These are phyloP conservation scores for Microplitis mediator DNA, from an alignment of 1,140 invertebrate genomes.

Conservation along the genomic window DNA sequence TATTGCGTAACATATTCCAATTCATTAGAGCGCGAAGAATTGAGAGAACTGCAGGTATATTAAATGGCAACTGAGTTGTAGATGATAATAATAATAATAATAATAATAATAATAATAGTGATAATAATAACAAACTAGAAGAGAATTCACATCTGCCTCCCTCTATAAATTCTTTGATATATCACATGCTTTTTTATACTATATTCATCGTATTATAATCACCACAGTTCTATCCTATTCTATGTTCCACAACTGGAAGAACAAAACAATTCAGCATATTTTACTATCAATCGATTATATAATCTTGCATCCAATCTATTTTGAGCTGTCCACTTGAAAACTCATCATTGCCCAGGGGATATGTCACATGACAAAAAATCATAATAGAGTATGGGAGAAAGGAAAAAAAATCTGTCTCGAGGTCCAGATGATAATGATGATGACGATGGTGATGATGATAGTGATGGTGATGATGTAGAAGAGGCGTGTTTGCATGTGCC, in stretches of 20 bases:
- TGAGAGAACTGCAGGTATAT: constrained; percentile 17
- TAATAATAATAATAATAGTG: no score
- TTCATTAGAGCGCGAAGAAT: constrained; percentile 43
- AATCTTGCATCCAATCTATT: constrained; percentile 2
- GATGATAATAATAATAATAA: no score
- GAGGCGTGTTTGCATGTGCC: constrained; percentile 22
- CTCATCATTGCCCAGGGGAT: background rate
- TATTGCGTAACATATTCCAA: constrained; percentile 49
- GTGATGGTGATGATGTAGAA: background rate
- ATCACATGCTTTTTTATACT: no score
- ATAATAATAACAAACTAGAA: no score
- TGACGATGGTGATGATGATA: background rate
- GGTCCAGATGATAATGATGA: background rate
- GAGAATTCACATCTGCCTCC: constrained; percentile 35
- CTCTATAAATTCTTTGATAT: no score
- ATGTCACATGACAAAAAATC: background rate
- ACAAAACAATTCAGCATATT: background rate
- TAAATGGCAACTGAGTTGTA: constrained; percentile 22
- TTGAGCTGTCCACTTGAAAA: background rate
- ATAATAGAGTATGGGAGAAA: background rate
- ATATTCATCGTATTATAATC: no score
- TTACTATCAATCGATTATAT: background rate
- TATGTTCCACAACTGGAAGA: background rate
- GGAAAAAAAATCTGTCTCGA: constrained; percentile 1
- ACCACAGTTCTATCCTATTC: background rate